A percentile compares a stretch with the other conserved stretches of the same genome.
Evolutionary conservation across 1,140 invertebrate genomes (phyloP).

Genomic region (Drosophila mauritiana): DNA sequence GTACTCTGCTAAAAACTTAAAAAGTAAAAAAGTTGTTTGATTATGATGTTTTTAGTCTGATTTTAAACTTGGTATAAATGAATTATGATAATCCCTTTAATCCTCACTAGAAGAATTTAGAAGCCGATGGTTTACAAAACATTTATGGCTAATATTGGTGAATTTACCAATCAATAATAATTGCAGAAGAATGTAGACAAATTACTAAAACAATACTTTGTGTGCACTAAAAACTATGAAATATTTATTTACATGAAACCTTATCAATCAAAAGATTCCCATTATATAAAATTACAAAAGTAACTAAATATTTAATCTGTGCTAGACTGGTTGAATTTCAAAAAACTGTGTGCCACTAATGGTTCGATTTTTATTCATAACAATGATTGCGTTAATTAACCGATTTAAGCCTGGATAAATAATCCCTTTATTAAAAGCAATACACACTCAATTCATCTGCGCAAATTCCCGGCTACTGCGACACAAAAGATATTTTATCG

Average conservation of each 20-base stretch:
- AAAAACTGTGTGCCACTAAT: slow-evolving; percentile 14
- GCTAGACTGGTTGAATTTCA: background rate
- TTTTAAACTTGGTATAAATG: too few relatives aligned
- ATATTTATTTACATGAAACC: slow-evolving; percentile 1
- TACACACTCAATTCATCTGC: slow-evolving; percentile 25
- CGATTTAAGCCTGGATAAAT: slow-evolving; percentile 26
- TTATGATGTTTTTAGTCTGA: too few relatives aligned
- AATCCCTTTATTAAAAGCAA: slow-evolving; percentile 40
- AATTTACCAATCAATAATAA: background rate
- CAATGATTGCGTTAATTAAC: slow-evolving; percentile 38
- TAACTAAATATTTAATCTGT: background rate
- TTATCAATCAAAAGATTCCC: background rate
- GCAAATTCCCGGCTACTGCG: slow-evolving; percentile 1
- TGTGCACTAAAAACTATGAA: background rate
- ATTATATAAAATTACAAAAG: slow-evolving; percentile 7
- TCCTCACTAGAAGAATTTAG: too few relatives aligned
- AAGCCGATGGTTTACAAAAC: too few relatives aligned
- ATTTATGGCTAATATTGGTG: background rate
- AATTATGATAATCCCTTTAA: too few relatives aligned
- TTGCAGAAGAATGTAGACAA: background rate
- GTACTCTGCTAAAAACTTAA: background rate
- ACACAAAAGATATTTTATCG: slow-evolving; percentile 25
- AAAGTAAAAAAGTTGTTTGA: too few relatives aligned
- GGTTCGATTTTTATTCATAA: slow-evolving; percentile 11
- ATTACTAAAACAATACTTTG: background rate